A percentile compares a stretch with the other conserved stretches of the same genome.
phyloP scores from a whole-genome alignment of 2,113 vertebrate species.

The Meles meles region DNA sequence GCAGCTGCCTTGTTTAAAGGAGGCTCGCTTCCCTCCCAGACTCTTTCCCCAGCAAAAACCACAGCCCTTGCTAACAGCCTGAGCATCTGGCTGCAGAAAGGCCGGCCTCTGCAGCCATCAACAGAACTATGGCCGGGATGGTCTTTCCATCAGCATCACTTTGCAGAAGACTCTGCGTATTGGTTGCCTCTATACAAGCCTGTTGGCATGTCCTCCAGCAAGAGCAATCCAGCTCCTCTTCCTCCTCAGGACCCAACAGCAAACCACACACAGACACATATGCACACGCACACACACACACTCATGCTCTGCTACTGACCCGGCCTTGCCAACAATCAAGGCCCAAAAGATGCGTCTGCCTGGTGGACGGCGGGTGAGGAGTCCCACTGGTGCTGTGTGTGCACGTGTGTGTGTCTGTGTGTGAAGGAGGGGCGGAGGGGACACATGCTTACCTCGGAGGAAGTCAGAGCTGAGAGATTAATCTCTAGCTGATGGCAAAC shows the following conservation, averaged over 20 bases:
- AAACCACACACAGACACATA: neutral
- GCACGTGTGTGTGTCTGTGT: no score
- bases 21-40: neutral
- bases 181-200: neutral
- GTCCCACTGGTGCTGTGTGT: neutral
- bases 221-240: neutral
- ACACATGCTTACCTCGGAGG: neutral
- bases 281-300: neutral
- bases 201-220: neutral
- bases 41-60: neutral
- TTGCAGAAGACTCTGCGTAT: neutral
- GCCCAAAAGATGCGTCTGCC: neutral
- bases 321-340: neutral
- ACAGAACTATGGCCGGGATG: neutral
- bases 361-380: neutral
- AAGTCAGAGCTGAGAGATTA: neutral
- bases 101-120: neutral
- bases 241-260: neutral
- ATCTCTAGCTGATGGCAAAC: neutral
- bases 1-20: neutral
- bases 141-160: neutral
- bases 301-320: neutral
- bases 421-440: neutral
- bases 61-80: accelerated
- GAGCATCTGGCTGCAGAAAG: neutral